Evolutionary conservation across 2,888 invertebrate species (phyloP).

Genomic region (Eubasilissa splendida): DNA sequence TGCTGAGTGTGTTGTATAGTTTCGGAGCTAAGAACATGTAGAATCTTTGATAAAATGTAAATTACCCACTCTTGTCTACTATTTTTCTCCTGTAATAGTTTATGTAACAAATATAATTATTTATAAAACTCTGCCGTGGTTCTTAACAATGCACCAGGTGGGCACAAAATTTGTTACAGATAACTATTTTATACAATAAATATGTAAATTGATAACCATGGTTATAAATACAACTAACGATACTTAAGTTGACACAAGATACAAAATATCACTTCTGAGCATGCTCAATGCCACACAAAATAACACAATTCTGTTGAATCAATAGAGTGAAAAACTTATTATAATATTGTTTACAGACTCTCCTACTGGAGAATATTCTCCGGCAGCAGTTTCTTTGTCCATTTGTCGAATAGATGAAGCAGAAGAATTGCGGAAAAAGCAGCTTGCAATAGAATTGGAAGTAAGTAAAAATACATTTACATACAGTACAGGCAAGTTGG

Average conservation of each 20-base stretch:
- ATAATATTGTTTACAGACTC: conserved; percentile 43
- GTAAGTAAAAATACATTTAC: conserved; percentile 24
- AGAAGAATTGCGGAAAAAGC: conserved; percentile 55
- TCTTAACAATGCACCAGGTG: too few relatives aligned
- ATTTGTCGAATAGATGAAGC: conserved; percentile 50
- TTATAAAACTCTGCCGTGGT: too few relatives aligned
- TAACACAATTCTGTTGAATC: background rate
- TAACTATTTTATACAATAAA: background rate
- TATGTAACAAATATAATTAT: too few relatives aligned
- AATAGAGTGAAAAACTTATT: too few relatives aligned
- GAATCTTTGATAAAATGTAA: too few relatives aligned
- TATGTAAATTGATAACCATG: background rate
- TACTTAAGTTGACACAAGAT: background rate
- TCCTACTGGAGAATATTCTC: conserved; percentile 52
- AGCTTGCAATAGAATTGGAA: conserved; percentile 56
- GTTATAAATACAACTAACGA: too few relatives aligned
- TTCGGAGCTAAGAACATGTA: too few relatives aligned
- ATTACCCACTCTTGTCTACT: too few relatives aligned
- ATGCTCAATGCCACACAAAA: background rate
- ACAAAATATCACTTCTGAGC: background rate
- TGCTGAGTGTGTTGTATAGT: too few relatives aligned
- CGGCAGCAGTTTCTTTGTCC: conserved; percentile 45
- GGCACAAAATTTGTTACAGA: too few relatives aligned
- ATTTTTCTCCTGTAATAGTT: too few relatives aligned
- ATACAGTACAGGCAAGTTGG: too few relatives aligned